Conservation (phyloP, 2,797 vertebrate genomes). For the Rhincodon typus region DNA sequence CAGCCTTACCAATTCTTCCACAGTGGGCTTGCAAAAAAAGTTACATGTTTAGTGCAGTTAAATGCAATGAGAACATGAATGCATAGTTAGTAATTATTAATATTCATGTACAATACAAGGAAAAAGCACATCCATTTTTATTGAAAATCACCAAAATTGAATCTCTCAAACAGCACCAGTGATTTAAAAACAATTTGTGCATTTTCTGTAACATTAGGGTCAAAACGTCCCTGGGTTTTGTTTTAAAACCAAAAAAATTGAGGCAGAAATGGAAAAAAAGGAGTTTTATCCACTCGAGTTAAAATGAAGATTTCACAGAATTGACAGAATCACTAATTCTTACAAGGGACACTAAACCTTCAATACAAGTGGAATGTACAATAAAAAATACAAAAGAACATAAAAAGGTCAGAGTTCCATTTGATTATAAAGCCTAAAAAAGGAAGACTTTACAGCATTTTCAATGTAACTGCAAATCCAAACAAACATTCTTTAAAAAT, state of each 20-base stretch:
- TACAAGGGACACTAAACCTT: conserved; percentile 31
- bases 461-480: neutral
- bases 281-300: neutral
- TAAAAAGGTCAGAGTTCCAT: neutral
- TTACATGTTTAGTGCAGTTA: conserved; percentile 65
- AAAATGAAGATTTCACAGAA: neutral
- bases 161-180: neutral
- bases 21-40: conserved; percentile 86
- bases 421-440: neutral
- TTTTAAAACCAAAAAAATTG: neutral
- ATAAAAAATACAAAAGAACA: neutral
- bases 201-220: neutral
- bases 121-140: neutral
- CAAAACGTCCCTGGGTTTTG: neutral
- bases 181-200: neutral
- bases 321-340: neutral
- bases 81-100: neutral
- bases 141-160: neutral
- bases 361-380: conserved; percentile 28
- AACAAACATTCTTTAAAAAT: neutral
- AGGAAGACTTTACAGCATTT: neutral
- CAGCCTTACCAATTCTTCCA: conserved; percentile 94
- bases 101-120: neutral
- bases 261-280: neutral
- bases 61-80: conserved; percentile 39